A percentile compares a stretch with the other conserved stretches of the same genome.
These are phyloP conservation scores for Nothobranchius kuhntae DNA, from an alignment of 2,113 vertebrate species.

Conservation along the genomic window DNA sequence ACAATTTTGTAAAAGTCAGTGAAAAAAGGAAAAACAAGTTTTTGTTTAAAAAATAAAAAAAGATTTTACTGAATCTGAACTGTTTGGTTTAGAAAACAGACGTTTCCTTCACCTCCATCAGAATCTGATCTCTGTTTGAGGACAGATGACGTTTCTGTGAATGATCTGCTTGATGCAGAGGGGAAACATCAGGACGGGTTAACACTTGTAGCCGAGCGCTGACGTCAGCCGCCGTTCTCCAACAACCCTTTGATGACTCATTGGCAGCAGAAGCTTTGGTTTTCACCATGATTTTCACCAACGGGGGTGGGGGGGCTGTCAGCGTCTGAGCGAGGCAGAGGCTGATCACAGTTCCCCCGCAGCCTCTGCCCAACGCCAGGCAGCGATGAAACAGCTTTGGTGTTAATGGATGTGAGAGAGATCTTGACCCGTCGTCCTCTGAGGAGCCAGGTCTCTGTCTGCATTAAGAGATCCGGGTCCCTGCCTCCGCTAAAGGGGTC, in stretches of 20 bases:
- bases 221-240: conserved; percentile 76
- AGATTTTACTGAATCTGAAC: no score
- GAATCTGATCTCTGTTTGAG: conserved; percentile 17
- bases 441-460: conserved; percentile 60
- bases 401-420: conserved; percentile 72
- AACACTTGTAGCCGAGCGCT: conserved; percentile 61
- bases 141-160: conserved; percentile 49
- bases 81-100: no score
- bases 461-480: conserved; percentile 51
- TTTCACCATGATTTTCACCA: conserved; percentile 66
- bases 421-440: conserved; percentile 57
- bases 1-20: no score
- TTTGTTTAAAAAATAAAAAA: no score
- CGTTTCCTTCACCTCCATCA: conserved; percentile 7
- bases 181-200: conserved; percentile 43
- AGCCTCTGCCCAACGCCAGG: conserved; percentile 53
- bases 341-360: conserved; percentile 58
- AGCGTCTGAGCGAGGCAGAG: conserved; percentile 36
- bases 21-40: no score
- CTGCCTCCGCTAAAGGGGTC: conserved; percentile 54
- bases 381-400: conserved; percentile 59
- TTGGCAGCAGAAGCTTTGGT: conserved; percentile 66
- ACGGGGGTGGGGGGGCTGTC: conserved; percentile 60
- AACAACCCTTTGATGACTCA: conserved; percentile 75
- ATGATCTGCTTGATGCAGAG: conserved; percentile 47